Evolutionary conservation across 2,888 invertebrate genomes (phyloP).

Genomic region (Antitype chi): DNA sequence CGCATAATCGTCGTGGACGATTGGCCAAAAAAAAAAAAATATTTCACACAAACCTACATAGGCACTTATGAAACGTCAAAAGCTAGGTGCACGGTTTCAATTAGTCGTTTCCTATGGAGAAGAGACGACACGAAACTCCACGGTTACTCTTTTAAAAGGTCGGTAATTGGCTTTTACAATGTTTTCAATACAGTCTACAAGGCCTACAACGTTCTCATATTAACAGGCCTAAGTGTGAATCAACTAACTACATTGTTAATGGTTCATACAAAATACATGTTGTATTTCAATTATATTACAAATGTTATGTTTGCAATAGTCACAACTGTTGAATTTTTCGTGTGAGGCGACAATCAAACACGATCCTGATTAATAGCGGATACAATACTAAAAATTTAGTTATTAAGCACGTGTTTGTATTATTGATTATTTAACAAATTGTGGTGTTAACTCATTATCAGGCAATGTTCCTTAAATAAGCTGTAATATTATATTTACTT

Average conservation of each 20-base stretch:
- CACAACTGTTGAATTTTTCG: constrained; percentile 26
- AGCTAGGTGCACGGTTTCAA: too few species aligned
- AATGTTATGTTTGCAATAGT: constrained; percentile 2
- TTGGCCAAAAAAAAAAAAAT: too few species aligned
- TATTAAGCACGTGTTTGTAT: neutral
- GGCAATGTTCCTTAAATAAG: neutral
- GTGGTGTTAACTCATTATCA: neutral
- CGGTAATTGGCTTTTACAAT: too few species aligned
- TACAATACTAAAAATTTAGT: neutral
- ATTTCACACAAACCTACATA: too few species aligned
- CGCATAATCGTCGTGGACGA: too few species aligned
- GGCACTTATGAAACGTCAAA: too few species aligned
- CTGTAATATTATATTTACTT: neutral
- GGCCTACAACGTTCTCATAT: too few species aligned
- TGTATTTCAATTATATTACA: neutral
- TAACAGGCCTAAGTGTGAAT: neutral
- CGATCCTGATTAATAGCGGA: neutral
- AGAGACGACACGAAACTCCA: too few species aligned
- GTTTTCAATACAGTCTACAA: too few species aligned
- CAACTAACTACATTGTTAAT: neutral
- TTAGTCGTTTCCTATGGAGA: too few species aligned
- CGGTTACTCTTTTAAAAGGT: too few species aligned
- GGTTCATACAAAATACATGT: neutral
- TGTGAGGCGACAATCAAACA: neutral
- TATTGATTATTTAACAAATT: neutral